Evolutionary conservation across 1,140 invertebrate species (phyloP).

Genomic region (Penaeus indicus): DNA sequence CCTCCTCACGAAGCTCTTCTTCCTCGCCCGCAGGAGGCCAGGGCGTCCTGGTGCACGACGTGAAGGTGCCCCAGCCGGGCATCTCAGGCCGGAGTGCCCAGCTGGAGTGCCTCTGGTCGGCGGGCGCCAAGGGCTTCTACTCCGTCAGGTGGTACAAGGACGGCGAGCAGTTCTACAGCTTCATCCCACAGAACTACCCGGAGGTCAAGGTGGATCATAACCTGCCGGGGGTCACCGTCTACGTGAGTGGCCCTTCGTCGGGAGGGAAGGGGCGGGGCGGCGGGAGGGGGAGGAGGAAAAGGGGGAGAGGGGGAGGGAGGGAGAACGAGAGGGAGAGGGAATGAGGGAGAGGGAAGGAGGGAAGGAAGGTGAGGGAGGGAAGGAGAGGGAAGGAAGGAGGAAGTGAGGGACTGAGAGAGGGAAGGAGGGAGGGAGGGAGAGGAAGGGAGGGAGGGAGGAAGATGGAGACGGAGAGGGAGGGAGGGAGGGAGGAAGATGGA

Average conservation of each 20-base stretch:
- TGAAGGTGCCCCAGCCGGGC: slow-evolving; percentile 42
- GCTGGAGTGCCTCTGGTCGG: slow-evolving; percentile 32
- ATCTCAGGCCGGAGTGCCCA: slow-evolving; percentile 16
- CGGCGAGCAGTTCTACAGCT: slow-evolving; percentile 58
- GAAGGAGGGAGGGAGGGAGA: too few species aligned
- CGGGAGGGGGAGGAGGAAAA: neutral
- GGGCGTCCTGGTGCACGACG: slow-evolving; percentile 28
- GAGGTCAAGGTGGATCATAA: slow-evolving; percentile 46
- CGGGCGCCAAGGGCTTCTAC: slow-evolving; percentile 40
- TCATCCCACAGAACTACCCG: slow-evolving; percentile 39
- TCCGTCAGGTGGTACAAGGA: slow-evolving; percentile 57
- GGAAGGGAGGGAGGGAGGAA: too few species aligned
- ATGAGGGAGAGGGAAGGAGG: too few species aligned
- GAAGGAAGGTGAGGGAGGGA: too few species aligned
- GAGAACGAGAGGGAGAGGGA: too few species aligned
- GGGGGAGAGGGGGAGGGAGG: too few species aligned
- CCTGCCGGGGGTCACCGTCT: neutral
- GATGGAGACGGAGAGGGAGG: too few species aligned
- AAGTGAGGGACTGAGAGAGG: too few species aligned
- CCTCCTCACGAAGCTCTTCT: too few species aligned
- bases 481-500: too few species aligned
- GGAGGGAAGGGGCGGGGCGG: neutral
- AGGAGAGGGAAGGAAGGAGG: too few species aligned
- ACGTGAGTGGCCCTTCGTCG: neutral
- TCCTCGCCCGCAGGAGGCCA: too few species aligned